These are phyloP conservation scores for Archips crataeganus DNA, from an alignment of 2,888 invertebrate species.

Conservation along the genomic window DNA sequence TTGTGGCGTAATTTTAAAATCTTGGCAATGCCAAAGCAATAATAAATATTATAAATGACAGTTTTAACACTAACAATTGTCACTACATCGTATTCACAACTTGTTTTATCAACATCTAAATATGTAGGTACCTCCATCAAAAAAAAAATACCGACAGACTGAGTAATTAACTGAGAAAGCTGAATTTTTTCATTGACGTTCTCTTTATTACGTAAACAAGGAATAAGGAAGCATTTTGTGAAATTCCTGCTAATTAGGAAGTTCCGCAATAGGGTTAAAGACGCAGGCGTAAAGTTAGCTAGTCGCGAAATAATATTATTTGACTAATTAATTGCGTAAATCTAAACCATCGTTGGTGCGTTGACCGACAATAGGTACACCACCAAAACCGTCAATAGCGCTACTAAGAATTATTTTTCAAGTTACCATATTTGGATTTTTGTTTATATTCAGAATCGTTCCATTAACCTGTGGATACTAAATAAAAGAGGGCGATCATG, in stretches of 20 bases:
- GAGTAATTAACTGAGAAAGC: too few species aligned
- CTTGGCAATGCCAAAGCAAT: not conserved
- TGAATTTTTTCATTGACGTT: too few species aligned
- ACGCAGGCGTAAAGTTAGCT: too few species aligned
- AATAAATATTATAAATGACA: too few species aligned
- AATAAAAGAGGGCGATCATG: constrained; percentile 9
- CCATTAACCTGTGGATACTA: not conserved
- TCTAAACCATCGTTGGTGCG: constrained; percentile 13
- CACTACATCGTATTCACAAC: not conserved
- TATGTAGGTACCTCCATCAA: too few species aligned
- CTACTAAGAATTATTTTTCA: constrained; percentile 14
- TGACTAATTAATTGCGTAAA: not conserved
- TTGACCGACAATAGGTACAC: constrained; percentile 16
- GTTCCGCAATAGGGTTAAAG: too few species aligned
- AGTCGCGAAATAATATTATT: not conserved
- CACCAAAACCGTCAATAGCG: constrained; percentile 13
- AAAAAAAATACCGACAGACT: too few species aligned
- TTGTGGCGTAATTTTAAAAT: not conserved
- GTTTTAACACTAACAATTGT: too few species aligned
- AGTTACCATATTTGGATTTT: constrained; percentile 19
- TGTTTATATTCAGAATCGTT: constrained; percentile 17
- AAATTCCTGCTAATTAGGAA: too few species aligned
- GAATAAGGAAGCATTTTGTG: too few species aligned
- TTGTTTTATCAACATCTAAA: not conserved
- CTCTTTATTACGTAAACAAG: too few species aligned